Conservation (phyloP, 2,113 vertebrate genomes). For the Pseudonaja textilis region DNA sequence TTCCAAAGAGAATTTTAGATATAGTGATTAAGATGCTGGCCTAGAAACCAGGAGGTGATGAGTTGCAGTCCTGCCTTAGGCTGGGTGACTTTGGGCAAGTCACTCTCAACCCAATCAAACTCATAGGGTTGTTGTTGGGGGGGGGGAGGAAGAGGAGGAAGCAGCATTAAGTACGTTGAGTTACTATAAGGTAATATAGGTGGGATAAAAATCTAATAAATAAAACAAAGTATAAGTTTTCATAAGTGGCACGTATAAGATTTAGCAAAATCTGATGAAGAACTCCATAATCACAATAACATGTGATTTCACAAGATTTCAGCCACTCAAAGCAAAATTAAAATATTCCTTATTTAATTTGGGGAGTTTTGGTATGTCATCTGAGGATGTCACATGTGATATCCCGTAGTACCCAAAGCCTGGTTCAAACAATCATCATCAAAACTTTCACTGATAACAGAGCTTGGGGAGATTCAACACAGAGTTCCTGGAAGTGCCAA, state of each 20-base stretch:
- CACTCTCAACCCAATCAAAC: not conserved
- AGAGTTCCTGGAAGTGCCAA: too few species aligned
- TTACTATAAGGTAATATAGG: not conserved
- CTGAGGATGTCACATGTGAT: not conserved
- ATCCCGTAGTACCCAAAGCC: not conserved
- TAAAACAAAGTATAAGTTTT: not conserved
- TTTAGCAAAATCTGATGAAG: not conserved
- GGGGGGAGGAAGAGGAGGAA: too few species aligned
- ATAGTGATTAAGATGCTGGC: not conserved
- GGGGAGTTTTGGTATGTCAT: not conserved
- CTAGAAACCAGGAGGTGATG: not conserved
- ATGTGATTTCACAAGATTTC: not conserved
- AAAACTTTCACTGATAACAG: not conserved
- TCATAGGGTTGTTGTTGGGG: not conserved
- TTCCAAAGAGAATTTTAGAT: not conserved
- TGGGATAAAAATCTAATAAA: not conserved
- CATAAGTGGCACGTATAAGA: not conserved
- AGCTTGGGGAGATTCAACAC: too few species aligned
- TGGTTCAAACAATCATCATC: not conserved
- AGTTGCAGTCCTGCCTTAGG: not conserved
- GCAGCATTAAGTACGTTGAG: not conserved
- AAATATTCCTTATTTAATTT: not conserved
- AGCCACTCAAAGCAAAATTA: not conserved
- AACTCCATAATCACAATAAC: not conserved
- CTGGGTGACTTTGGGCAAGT: not conserved